Evolutionary conservation across 2,797 vertebrate genomes (phyloP).

Genomic region (Lagorchestes hirsutus): DNA sequence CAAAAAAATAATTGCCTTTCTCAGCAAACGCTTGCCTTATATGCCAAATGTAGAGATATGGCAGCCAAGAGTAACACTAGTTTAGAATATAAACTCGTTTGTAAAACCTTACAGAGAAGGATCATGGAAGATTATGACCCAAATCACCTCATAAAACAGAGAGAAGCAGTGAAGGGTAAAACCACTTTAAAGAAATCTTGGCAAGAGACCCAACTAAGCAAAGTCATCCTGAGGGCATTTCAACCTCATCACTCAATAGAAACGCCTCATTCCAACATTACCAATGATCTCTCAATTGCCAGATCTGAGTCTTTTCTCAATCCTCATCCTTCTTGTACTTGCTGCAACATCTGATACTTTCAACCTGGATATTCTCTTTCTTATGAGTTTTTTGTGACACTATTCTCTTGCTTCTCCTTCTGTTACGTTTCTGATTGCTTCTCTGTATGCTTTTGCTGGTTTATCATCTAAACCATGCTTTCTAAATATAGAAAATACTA

Average conservation of each 20-base stretch:
- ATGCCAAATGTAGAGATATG: neutral
- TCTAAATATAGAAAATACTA: neutral
- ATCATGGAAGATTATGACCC: conserved; percentile 1
- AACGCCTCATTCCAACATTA: neutral
- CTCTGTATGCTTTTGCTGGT: neutral
- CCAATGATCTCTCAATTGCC: conserved; percentile 5
- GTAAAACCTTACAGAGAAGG: neutral
- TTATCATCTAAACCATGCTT: neutral
- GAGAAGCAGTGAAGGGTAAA: conserved; percentile 8
- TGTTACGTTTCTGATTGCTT: neutral
- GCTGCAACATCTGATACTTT: neutral
- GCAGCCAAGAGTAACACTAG: neutral
- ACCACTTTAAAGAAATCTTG: conserved; percentile 2
- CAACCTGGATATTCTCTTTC: neutral
- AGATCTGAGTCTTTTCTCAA: neutral
- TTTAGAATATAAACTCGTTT: neutral
- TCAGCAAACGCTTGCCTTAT: neutral
- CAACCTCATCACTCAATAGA: neutral
- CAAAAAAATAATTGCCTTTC: neutral
- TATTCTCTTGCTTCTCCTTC: neutral
- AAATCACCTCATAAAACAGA: conserved; percentile 4
- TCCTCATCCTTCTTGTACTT: neutral
- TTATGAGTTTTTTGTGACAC: neutral
- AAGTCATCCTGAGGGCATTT: neutral
- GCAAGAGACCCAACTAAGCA: neutral